phyloP scores from a whole-genome alignment of 2,888 invertebrate species.

The Protula sp. region DNA sequence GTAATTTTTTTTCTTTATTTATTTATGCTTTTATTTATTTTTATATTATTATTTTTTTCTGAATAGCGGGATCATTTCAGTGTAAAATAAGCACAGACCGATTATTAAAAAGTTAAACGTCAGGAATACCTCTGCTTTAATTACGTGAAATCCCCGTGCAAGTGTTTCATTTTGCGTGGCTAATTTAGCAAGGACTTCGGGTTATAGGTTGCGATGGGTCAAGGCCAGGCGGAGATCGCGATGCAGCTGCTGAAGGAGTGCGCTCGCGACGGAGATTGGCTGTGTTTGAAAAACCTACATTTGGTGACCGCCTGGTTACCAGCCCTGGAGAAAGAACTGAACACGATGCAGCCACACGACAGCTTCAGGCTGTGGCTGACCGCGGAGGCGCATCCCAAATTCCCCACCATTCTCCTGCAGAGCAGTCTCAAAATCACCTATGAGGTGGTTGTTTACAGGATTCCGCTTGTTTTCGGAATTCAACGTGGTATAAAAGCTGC shows the following conservation, averaged over 20 bases:
- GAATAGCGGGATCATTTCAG: not conserved
- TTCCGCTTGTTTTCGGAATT: no score
- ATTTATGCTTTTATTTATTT: not conserved
- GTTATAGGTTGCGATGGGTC: constrained; percentile 74
- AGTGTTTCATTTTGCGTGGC: no score
- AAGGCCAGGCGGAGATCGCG: constrained; percentile 68
- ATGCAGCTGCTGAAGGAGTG: constrained; percentile 61
- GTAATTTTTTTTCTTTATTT: no score
- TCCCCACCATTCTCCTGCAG: constrained; percentile 71
- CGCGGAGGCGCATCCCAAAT: constrained; percentile 72
- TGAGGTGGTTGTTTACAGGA: no score
- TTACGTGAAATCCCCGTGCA: no score
- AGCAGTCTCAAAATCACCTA: constrained; percentile 73
- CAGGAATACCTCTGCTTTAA: no score
- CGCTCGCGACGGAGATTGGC: constrained; percentile 66
- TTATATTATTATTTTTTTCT: not conserved
- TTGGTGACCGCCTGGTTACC: constrained; percentile 69
- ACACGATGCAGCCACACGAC: constrained; percentile 53
- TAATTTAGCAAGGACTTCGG: no score
- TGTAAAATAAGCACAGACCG: not conserved
- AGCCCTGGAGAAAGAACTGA: constrained; percentile 65
- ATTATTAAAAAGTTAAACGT: no score
- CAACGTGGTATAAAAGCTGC: not conserved
- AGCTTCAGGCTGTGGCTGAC: constrained; percentile 79
- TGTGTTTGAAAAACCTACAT: constrained; percentile 77